Evolutionary conservation across 2,888 invertebrate genomes (phyloP).

Genomic region (Pandemis cinnamomeana): DNA sequence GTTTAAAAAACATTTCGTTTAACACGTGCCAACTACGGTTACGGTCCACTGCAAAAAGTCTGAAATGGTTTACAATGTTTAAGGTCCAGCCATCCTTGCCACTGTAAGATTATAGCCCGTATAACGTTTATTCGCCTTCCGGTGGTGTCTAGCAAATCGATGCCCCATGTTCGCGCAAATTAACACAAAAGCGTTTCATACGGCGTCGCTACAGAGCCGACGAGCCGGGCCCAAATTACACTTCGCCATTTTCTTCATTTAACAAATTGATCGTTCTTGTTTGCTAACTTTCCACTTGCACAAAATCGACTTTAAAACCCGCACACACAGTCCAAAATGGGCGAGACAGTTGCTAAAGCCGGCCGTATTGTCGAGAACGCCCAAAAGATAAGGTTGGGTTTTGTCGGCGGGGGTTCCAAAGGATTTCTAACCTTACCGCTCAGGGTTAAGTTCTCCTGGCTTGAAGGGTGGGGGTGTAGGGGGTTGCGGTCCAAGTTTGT

Average conservation of each 20-base stretch:
- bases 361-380: conserved; percentile 60
- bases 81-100: background rate
- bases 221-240: conserved; percentile 74
- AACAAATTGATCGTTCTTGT: conserved; percentile 79
- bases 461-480: conserved; percentile 51
- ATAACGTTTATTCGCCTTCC: background rate
- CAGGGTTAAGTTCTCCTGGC: conserved; percentile 66
- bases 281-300: conserved; percentile 49
- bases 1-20: too few relatives aligned
- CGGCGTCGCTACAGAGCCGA: conserved; percentile 49
- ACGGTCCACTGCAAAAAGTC: too few relatives aligned
- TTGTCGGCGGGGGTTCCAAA: conserved; percentile 58
- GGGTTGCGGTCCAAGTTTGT: conserved; percentile 81
- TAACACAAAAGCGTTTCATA: conserved; percentile 53
- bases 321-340: conserved; percentile 62
- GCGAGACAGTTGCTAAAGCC: conserved; percentile 40
- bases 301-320: conserved; percentile 57
- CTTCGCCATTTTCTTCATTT: conserved; percentile 82
- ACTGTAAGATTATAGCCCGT: background rate
- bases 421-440: conserved; percentile 75
- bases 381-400: conserved; percentile 80
- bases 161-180: conserved; percentile 40
- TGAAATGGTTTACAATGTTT: background rate
- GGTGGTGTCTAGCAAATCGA: conserved; percentile 10
- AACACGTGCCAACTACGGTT: too few relatives aligned